phyloP scores from a whole-genome alignment of 2,888 invertebrate genomes.

The Drosophila emarginata region DNA sequence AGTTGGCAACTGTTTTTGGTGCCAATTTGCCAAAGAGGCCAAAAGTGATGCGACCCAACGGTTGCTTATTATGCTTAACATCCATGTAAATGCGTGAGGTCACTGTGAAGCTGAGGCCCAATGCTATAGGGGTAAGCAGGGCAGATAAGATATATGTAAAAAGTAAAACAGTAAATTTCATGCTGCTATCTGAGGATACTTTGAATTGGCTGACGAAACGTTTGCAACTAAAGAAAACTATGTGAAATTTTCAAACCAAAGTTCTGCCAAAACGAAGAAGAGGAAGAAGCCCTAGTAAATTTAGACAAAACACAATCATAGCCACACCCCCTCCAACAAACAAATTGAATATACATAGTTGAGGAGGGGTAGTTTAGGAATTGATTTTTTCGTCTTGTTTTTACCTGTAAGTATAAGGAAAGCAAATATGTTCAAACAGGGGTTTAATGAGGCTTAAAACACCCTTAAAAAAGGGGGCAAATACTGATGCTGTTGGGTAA shows the following conservation, averaged over 20 bases:
- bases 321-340: background rate
- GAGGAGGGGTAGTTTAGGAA: background rate
- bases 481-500: background rate
- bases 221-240: constrained; percentile 45
- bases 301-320: constrained; percentile 9
- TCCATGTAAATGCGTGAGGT: constrained; percentile 89
- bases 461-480: background rate
- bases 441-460: background rate
- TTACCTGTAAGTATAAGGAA: background rate
- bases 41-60: constrained; percentile 90
- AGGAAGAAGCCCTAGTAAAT: constrained; percentile 46
- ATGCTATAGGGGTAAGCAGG: constrained; percentile 36
- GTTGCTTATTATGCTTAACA: constrained; percentile 88
- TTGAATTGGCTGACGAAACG: constrained; percentile 46
- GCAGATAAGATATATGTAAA: constrained; percentile 28
- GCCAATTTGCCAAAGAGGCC: constrained; percentile 92
- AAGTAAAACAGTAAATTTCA: constrained; percentile 51
- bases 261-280: background rate
- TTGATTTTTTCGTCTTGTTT: background rate
- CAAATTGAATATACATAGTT: background rate
- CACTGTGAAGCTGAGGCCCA: constrained; percentile 76
- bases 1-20: constrained; percentile 94
- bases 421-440: background rate
- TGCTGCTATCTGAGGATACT: constrained; percentile 16
- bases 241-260: background rate